Base-by-base conservation (phyloP, 2,888 invertebrate genomes). In the Smittia aterrima region DNA sequence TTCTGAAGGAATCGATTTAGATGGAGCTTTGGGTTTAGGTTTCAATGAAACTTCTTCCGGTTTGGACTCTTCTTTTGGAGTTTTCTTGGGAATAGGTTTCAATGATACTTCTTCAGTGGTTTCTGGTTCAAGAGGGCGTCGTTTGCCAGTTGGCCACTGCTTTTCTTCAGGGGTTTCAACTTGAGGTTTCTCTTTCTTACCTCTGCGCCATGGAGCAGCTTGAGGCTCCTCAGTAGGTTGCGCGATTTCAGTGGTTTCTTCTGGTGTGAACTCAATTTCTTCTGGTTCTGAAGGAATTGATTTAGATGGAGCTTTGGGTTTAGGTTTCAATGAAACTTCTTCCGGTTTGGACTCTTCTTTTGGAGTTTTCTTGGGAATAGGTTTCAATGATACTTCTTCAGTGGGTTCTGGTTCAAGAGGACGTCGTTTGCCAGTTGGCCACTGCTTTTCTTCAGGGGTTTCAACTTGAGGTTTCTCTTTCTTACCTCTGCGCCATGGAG, bases 311-410 rank as follows among this genome's bases (percentile, higher is more conserved):
- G 84, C 79, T 77, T 87, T 84, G 70, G 83, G 80, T 76, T 83
- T 82, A 1, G 88, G 88, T 77, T 87, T 85, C 77, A 89, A 79
- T 78, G 85, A 84, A 13, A 89, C 85, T 58, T 80, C 79, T 77
- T 85, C 84, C 3, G 83, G 58, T 9, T 78, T 80, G 77, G 85
- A 84, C 75, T 81, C 83, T 76, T 82, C 81, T 78, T 83, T 84
- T 77, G 79, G 79, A 75, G 83, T 80, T 78, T 83, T 84, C 77
- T 87, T 88, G 25, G 41, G 64, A 18, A 79, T 53, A 75, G 76
- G 74, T 77, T 71, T 79, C n/a, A 9, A 18, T 22, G 7, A n/a
- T 22, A 47, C 16, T 47, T 47, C 47, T 76, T 78, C 77, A 78
- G 77, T 76, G 79, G 79, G 78, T 81, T 76, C 79, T 80, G 79